Base-by-base conservation (phyloP, 2,888 invertebrate species). In the Dinocampus coccinellae region DNA sequence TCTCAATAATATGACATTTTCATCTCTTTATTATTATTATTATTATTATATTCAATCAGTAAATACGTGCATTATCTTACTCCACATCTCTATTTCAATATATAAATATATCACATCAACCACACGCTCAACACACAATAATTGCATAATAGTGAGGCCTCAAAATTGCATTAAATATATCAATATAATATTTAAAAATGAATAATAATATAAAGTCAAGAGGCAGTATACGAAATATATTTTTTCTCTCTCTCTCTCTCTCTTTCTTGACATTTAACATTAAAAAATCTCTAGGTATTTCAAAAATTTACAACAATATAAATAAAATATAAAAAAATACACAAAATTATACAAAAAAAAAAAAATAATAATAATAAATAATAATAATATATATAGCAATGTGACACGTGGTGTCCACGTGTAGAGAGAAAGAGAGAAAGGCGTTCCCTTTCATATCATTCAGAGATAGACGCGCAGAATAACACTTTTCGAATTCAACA, bases 361-460 rank as follows among this genome's bases (percentile, higher is more conserved):
- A 47, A 58, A 65, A 39, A 55, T 58, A 61, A 60, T 68, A 57
- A 68, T 36, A 58, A 72, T 73, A 62, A 47, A 62, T 70, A 75
- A 73, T 70, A 70, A 26, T 47, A 74, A 62, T 69, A 58, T 60
- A 55, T 57, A 65, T 69, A 67, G 24, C 72, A 52, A 73, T 73
- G 79, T 83, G 84, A 85, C 87, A 87, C 87, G 87, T 87, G 87
- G 84, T 82, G 79, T 79, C 77, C 80, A 80, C 80, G 78, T 80
- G 81, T 78, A 77, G 55, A 53, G 16, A 20, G 55, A 58, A 86
- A 85, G 52, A 53, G 16, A 20, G 55, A 58, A 86, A 85, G 86
- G 87, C 86, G 87, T 85, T 84, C 86, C 86, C 85, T 86, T 86
- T 84, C 86, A 85, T 86, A 87, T 87, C 87, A 87, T 87, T 87